Evolutionary conservation across 2,113 vertebrate species (phyloP), one percentile per base, ranked within the genome.

Genomic region (Taurulus bubalis): DNA sequence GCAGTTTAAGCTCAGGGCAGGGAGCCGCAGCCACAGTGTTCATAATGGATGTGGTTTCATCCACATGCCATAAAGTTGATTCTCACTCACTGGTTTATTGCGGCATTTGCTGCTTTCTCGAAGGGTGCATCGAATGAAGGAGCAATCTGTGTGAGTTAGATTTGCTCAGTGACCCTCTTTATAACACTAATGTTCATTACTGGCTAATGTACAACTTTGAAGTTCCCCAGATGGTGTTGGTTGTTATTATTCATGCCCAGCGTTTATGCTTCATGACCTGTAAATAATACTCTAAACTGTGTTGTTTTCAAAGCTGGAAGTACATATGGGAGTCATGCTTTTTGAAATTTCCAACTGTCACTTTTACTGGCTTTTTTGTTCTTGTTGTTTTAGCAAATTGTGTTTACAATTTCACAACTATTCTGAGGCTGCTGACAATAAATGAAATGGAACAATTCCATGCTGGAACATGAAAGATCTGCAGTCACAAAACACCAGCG

Each of bases 121-220:
- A 83, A 77, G 82, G 71, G 26, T 74, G 79, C 74, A 67, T 67
- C 14, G n/a, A 84, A 77, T 77, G 71, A 81, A 76, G 63, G 75
- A 89, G 70, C 66, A 78, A 63, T 22, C 47, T 70, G 68, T 79
- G 85, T 82, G 79, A 80, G 83, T 77, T 89, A 65, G 88, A 93
- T 89, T 79, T 90, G 88, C 91, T 90, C 88, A 85, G 83, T 92
- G 94, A 93, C 92, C 93, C 93, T 84, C 71, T 84, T 72, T 85
- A 77, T 87, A 89, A 90, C 91, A 84, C 88, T 83, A 80, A 88
- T 93, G 90, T 93, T 94, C 90, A 94, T 94, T 91, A 92, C 92
- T 73, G 86, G 91, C 90, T 94, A 95, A 94, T 91, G 89, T 88
- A 86, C 87, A 89, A 91, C 94, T 96, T 95, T 95, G 94, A 96